These are phyloP conservation scores for Pseudeuparius sepicola DNA, from an alignment of 2,888 invertebrate species.

Conservation along the genomic window DNA sequence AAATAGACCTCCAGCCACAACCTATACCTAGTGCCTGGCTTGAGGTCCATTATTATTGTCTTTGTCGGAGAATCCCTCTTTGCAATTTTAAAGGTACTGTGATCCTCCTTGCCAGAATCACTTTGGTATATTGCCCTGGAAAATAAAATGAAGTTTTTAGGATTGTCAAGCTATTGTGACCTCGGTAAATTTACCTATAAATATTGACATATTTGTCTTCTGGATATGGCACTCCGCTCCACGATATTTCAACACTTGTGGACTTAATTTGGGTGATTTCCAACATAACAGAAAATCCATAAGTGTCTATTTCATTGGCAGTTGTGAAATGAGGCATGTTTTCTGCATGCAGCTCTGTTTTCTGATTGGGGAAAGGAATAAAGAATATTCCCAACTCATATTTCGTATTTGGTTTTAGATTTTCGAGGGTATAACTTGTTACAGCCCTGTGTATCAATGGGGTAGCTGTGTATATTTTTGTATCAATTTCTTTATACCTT, in stretches of 20 bases:
- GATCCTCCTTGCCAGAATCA: conserved; percentile 62
- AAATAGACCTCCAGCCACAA: conserved; percentile 84
- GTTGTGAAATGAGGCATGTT: conserved; percentile 62
- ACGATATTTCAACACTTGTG: conserved; percentile 65
- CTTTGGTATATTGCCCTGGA: conserved; percentile 68
- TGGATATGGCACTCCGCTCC: conserved; percentile 80
- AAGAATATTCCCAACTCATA: conserved; percentile 79
- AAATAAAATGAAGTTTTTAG: conserved; percentile 3
- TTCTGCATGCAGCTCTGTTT: conserved; percentile 67
- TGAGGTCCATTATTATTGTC: conserved; percentile 56
- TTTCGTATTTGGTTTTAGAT: conserved; percentile 63
- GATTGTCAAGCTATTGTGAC: neutral
- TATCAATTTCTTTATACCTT: conserved; percentile 71
- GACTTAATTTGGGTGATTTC: conserved; percentile 68
- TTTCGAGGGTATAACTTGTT: conserved; percentile 65
- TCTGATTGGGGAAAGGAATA: conserved; percentile 68
- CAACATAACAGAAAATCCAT: conserved; percentile 70
- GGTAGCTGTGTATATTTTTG: conserved; percentile 75
- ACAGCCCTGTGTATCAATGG: conserved; percentile 76
- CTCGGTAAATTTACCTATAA: conserved; percentile 39
- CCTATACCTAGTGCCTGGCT: conserved; percentile 74
- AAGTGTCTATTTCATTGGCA: conserved; percentile 63
- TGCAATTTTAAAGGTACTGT: conserved; percentile 63
- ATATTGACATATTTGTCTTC: conserved; percentile 86
- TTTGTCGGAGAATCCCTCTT: conserved; percentile 60